A percentile compares a stretch with the other conserved stretches of the same genome.
These are phyloP conservation scores for Hemicordylus capensis DNA, from an alignment of 2,113 vertebrate genomes.

Conservation along the genomic window DNA sequence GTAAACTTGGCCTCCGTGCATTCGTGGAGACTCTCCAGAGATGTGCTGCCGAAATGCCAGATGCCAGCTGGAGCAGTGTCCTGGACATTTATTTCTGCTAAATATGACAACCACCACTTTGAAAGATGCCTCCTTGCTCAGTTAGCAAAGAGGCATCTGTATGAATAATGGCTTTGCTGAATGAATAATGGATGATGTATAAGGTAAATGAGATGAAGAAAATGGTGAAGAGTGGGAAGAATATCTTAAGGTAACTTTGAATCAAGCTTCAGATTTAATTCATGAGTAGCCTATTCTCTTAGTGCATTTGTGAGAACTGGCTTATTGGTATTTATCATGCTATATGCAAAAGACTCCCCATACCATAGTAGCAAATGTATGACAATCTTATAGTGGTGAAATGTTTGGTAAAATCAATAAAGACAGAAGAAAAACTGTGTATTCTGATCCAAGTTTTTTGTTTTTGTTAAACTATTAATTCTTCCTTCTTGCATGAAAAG, in stretches of 20 bases:
- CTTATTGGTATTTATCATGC: not conserved
- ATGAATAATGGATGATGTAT: not conserved
- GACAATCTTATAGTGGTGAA: conserved; percentile 53
- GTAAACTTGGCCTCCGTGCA: no score
- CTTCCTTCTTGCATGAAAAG: conserved; percentile 57
- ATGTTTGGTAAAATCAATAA: conserved; percentile 64
- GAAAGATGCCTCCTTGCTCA: no score
- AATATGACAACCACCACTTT: no score
- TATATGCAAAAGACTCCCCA: not conserved
- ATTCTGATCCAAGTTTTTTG: conserved; percentile 70
- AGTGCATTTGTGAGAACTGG: not conserved
- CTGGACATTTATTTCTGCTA: no score
- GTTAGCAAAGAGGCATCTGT: not conserved
- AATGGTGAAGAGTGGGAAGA: accelerated
- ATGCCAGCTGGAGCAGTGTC: no score
- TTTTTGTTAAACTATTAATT: conserved; percentile 66
- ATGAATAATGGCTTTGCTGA: accelerated
- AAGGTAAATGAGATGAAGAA: not conserved
- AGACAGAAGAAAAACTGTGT: conserved; percentile 59
- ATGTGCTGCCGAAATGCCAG: no score
- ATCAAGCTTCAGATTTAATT: not conserved
- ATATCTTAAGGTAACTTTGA: not conserved
- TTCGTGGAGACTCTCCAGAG: no score
- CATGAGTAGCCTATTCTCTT: accelerated
- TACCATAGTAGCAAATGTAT: not conserved